Evolutionary conservation across 2,113 vertebrate species (phyloP), one percentile per base, ranked within the genome.

Genomic region (Calyptomena viridis): DNA sequence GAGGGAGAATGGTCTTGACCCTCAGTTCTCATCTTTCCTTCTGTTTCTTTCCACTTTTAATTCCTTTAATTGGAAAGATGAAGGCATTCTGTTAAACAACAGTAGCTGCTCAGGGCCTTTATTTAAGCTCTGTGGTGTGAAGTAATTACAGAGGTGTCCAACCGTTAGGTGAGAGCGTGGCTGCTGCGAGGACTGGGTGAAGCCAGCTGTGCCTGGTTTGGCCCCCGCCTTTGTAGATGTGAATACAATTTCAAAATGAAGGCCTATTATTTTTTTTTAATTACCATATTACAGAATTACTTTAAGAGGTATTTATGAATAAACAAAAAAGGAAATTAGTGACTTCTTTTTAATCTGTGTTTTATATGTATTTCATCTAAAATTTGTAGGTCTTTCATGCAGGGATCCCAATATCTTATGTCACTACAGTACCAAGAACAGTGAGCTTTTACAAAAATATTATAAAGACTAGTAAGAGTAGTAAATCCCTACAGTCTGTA

Each of bases 131-230:
- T 4, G 3, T 22, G 33, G 12, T 69, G 63, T 35, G 67, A 84
- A 44, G 40, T 42, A 13, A 49, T 77, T 84, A 30, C 33, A 31
- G 31, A 76, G 49, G 24, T 40, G 47, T 49, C 49, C 72, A 12
- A 3, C 44, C 6, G 18, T 4, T n/a, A 73, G 76, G 58, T 18
- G 37, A 31, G 19, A 12, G 20, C 0, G 1, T 15, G n/a, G 53
- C 72, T 5, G 5, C n/a, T 1, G 0, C 2, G 8, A 47, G 63
- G 31, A 24, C 42, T 11, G 87, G n/a, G 33, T 33, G 50, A 52
- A 81, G 62, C 22, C 62, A 56, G 1, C 30, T 39, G 18, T 46
- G 16, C n/a, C 37, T n/a, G 33, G 14, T 25, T 64, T 28, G 20
- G 49, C 4, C 15, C 0, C 1, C 35, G 53, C 30, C 56, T 37